Conservation (phyloP, 2,113 vertebrate species). For the Crocuta crocuta region DNA sequence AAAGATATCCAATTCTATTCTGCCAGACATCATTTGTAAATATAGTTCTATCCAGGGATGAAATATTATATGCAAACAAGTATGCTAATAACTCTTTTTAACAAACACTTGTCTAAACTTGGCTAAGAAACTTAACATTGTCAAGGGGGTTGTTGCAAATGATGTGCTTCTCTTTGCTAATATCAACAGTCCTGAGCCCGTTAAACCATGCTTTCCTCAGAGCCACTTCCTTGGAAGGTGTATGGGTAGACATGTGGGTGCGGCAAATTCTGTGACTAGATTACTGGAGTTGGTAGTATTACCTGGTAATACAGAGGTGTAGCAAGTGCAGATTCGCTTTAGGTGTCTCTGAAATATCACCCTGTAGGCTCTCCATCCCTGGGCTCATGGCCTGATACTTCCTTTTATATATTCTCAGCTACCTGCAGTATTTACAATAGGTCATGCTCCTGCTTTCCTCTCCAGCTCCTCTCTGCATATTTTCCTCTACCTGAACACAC, state of each 20-base stretch:
- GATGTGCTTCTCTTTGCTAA: slow-evolving; percentile 53
- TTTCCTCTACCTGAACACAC: background rate
- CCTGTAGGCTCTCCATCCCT: too few relatives aligned
- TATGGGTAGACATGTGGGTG: rapidly evolving
- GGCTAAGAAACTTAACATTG: slow-evolving; percentile 41
- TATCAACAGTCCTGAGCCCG: background rate
- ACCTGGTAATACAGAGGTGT: background rate
- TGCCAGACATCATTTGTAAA: slow-evolving; percentile 72
- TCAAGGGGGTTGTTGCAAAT: slow-evolving; percentile 47
- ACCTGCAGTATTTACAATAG: background rate
- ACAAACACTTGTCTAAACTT: slow-evolving; percentile 69
- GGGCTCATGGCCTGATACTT: background rate
- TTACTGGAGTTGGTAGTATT: background rate
- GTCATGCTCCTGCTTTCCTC: rapidly evolving
- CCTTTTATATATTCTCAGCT: background rate
- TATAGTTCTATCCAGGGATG: slow-evolving; percentile 63
- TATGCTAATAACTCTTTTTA: slow-evolving; percentile 57
- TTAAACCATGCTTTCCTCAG: background rate
- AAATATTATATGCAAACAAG: slow-evolving; percentile 72
- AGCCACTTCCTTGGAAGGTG: background rate
- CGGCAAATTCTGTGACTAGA: background rate
- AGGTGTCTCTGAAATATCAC: background rate
- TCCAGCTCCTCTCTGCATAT: background rate
- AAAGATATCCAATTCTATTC: slow-evolving; percentile 64
- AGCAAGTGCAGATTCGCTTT: too few relatives aligned